Base-by-base conservation (phyloP, 2,888 invertebrate genomes). In the Eurois occulta region DNA sequence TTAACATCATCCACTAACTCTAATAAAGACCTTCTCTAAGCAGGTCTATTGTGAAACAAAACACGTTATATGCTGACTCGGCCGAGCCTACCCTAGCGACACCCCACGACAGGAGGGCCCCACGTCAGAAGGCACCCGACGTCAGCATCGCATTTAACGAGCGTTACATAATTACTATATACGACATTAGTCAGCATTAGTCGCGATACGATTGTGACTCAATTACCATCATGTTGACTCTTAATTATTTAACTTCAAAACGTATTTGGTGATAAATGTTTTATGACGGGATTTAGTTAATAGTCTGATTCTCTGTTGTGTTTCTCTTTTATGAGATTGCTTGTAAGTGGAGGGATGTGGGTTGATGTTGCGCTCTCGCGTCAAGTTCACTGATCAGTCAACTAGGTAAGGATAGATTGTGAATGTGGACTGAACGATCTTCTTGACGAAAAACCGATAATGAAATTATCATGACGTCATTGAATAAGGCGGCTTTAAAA, bases 161-260 rank as follows among this genome's bases (percentile, higher is more conserved):
- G 88, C 87, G 72, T 82, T 83, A 84, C 87, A 90, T 91, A 90
- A 91, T 91, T 89, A 90, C 86, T 80, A 72, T 67, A 85, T 85
- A 88, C 77, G 81, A 85, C 84, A 89, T 90, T 88, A 90, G 72
- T 90, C 90, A 91, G 90, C 91, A 84, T 87, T 86, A 88, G 79
- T 83, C 66, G 62, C 18, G 70, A 81, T 82, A 83, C 86, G 79
- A 75, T 77, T 82, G 67, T 72, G 74, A 64, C 75, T 68, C 67
- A 79, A 88, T 88, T 86, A 86, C 81, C 78, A 77, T 73, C 70
- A 73, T 82, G 78, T 77, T 82, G 77, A 81, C 46, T 77, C 75
- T 85, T 85, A 82, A 85, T 88, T 87, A 87, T 82, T 87, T 88
- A 77, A 82, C 73, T 74, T 83, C 69, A 70, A 75, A 76, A 74